These are phyloP conservation scores for Zygothrica quintamaculata DNA, from an alignment of 2,888 invertebrate genomes.

Conservation along the genomic window DNA sequence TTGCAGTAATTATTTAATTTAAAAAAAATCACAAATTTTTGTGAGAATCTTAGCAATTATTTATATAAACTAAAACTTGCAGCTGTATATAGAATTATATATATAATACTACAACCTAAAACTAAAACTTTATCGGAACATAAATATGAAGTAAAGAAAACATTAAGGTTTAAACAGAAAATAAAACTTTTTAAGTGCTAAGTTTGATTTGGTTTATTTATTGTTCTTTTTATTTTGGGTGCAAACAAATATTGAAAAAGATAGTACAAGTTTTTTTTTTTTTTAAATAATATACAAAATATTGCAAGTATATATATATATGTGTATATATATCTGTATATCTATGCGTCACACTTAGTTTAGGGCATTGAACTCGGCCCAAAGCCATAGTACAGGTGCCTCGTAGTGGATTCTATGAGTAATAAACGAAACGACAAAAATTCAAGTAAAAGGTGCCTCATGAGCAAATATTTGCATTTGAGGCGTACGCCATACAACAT, in stretches of 20 bases:
- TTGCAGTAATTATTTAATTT: no score
- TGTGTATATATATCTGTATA: conserved; percentile 11
- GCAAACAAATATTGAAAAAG: conserved; percentile 43
- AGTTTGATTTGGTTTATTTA: conserved; percentile 3
- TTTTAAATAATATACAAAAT: no score
- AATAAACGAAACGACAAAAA: conserved; percentile 51
- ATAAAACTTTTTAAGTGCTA: conserved; percentile 15
- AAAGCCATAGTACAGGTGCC: conserved; percentile 15
- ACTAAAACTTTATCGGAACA: no score
- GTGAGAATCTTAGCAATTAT: no score
- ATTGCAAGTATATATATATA: conserved; percentile 22
- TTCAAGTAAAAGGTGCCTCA: conserved; percentile 49
- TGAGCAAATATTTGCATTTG: conserved; percentile 66
- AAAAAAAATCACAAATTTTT: no score
- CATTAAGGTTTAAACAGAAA: conserved; percentile 30
- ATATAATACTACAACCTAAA: no score
- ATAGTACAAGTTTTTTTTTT: conserved; percentile 47
- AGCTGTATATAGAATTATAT: no score
- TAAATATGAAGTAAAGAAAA: no score
- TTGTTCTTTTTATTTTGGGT: not conserved
- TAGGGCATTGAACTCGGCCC: conserved; percentile 40
- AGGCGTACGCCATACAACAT: conserved; percentile 42
- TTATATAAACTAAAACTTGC: no score
- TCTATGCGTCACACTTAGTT: conserved; percentile 30
- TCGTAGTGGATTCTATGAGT: conserved; percentile 56